Conservation (phyloP, 2,113 vertebrate genomes). For the Epinephelus moara region DNA sequence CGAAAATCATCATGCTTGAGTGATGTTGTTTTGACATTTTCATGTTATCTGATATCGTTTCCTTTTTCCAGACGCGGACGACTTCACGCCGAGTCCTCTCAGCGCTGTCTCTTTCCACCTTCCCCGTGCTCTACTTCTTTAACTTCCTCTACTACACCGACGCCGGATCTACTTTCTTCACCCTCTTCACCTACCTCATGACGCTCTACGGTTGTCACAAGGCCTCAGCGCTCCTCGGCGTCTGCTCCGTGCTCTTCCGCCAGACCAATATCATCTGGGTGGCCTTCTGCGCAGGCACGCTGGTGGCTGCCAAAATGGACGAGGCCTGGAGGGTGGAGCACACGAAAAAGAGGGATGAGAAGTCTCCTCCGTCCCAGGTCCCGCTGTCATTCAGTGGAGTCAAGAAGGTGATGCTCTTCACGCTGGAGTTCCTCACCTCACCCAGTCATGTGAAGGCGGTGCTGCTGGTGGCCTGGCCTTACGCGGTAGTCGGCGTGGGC, state of each 20-base stretch:
- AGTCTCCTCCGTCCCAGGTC: conserved; percentile 71
- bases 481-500: conserved; percentile 75
- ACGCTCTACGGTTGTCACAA: conserved; percentile 94
- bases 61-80: conserved; percentile 82
- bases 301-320: conserved; percentile 88
- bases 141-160: conserved; percentile 99
- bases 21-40: too few species aligned
- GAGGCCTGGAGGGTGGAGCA: conserved; percentile 90
- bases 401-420: conserved; percentile 83
- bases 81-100: conserved; percentile 89
- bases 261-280: conserved; percentile 97
- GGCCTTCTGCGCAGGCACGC: conserved; percentile 91
- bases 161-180: conserved; percentile 94
- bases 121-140: conserved; percentile 97
- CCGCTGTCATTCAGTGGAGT: conserved; percentile 83
- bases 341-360: conserved; percentile 91
- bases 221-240: conserved; percentile 91
- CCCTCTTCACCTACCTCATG: conserved; percentile 96
- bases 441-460: conserved; percentile 82
- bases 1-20: accelerated
- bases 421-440: conserved; percentile 79
- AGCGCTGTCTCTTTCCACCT: conserved; percentile 89
- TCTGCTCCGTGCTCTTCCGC: conserved; percentile 94
- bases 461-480: conserved; percentile 89
- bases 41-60: neutral